Evolutionary conservation across 2,888 invertebrate genomes (phyloP).

Genomic region (Tryphoninae sp.): DNA sequence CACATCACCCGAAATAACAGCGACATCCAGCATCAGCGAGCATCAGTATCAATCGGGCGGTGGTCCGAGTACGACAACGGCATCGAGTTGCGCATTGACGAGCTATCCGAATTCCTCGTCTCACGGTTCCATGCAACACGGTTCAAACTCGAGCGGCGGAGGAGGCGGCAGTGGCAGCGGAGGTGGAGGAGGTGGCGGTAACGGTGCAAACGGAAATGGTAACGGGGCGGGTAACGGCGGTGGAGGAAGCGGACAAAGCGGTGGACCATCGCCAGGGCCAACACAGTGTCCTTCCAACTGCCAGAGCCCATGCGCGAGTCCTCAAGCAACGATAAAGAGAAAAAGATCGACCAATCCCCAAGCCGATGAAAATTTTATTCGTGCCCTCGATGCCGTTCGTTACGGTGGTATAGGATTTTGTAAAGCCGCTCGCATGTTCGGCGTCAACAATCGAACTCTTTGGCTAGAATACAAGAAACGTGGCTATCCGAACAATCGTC

Average conservation of each 20-base stretch:
- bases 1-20: constrained; percentile 82
- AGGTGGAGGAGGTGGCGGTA: constrained; percentile 68
- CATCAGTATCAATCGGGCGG: constrained; percentile 82
- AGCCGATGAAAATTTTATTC: constrained; percentile 91
- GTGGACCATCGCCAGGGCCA: constrained; percentile 75
- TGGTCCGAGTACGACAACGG: constrained; percentile 82
- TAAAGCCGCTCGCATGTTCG: constrained; percentile 92
- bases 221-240: constrained; percentile 78
- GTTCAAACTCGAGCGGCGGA: constrained; percentile 76
- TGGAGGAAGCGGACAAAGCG: constrained; percentile 75
- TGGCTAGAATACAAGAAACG: constrained; percentile 94
- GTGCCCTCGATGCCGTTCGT: constrained; percentile 91
- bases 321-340: constrained; percentile 83
- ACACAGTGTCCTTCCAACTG: constrained; percentile 78
- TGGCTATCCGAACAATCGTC: constrained; percentile 91
- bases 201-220: constrained; percentile 72
- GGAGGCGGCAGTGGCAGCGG: constrained; percentile 74
- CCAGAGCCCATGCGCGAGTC: constrained; percentile 81
- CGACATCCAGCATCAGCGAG: constrained; percentile 83
- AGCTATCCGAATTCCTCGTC: constrained; percentile 78
- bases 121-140: constrained; percentile 79
- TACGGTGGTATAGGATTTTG: constrained; percentile 93
- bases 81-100: constrained; percentile 77
- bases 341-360: constrained; percentile 91
- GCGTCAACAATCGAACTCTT: constrained; percentile 92